Conservation (phyloP, 2,797 vertebrate species). For the Lutjanus argentimaculatus region DNA sequence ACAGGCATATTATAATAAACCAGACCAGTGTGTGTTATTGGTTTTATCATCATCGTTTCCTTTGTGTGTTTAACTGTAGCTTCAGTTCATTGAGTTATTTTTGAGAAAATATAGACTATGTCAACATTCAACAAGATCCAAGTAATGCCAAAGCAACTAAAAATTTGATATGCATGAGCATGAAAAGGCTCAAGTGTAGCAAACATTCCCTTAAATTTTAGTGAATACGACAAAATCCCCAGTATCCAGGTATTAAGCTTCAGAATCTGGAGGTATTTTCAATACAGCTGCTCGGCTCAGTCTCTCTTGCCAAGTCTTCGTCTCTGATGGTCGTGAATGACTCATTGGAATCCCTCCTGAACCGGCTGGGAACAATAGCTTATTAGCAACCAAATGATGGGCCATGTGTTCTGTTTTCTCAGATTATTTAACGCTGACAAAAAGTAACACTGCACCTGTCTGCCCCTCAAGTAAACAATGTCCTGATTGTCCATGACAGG, state of each 20-base stretch:
- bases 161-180: background rate
- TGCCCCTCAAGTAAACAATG: conserved; percentile 44
- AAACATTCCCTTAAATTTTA: background rate
- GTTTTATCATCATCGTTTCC: background rate
- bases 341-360: conserved; percentile 52
- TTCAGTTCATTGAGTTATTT: background rate
- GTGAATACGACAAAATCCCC: background rate
- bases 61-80: background rate
- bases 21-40: background rate
- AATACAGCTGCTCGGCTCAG: conserved; percentile 28
- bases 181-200: background rate
- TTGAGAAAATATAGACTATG: background rate
- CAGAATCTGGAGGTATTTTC: conserved; percentile 40
- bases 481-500: conserved; percentile 11
- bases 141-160: background rate
- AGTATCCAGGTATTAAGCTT: background rate
- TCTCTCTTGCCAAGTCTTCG: conserved; percentile 42
- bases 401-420: conserved; percentile 39
- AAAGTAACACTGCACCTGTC: conserved; percentile 36
- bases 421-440: conserved; percentile 46
- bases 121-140: background rate
- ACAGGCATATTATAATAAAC: background rate
- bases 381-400: conserved; percentile 52
- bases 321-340: conserved; percentile 16
- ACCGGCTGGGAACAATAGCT: conserved; percentile 49